Conservation (phyloP, 2,888 invertebrate genomes). For the Vesta saturnalis region DNA sequence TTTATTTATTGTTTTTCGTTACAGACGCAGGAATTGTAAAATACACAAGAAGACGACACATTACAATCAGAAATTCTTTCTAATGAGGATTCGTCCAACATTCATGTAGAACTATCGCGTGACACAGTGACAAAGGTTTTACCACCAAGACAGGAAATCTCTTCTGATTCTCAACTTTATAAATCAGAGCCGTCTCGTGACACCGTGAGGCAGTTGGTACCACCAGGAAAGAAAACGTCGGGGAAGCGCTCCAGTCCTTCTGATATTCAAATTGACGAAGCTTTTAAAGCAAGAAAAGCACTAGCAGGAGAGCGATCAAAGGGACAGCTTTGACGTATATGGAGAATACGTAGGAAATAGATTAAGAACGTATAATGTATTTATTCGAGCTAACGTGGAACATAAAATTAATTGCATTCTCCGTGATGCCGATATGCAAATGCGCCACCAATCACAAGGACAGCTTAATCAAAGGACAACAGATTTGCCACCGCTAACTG, state of each 20-base stretch:
- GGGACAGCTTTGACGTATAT: background rate
- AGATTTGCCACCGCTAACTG: constrained; percentile 6
- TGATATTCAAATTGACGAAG: constrained; percentile 21
- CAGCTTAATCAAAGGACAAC: constrained; percentile 14
- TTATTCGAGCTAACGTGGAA: constrained; percentile 16
- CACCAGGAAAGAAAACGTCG: too few species aligned
- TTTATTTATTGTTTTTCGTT: background rate
- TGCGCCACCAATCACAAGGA: constrained; percentile 7
- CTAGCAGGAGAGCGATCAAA: constrained; percentile 10
- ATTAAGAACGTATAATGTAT: too few species aligned
- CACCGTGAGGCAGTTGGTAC: too few species aligned
- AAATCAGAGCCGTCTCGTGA: too few species aligned
- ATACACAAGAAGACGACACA: constrained; percentile 13
- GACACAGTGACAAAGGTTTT: constrained; percentile 13
- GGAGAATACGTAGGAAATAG: too few species aligned
- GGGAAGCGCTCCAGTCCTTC: too few species aligned
- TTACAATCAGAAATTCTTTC: too few species aligned
- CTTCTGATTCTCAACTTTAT: too few species aligned
- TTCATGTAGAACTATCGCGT: constrained; percentile 14
- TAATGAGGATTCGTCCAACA: background rate
- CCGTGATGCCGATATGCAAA: constrained; percentile 21
- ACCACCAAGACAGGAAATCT: too few species aligned
- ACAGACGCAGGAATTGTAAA: constrained; percentile 4
- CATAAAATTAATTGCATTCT: constrained; percentile 22
- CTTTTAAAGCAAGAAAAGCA: constrained; percentile 18